Evolutionary conservation across 2,888 invertebrate genomes (phyloP).

Genomic region (Minunthozetes semirufus): DNA sequence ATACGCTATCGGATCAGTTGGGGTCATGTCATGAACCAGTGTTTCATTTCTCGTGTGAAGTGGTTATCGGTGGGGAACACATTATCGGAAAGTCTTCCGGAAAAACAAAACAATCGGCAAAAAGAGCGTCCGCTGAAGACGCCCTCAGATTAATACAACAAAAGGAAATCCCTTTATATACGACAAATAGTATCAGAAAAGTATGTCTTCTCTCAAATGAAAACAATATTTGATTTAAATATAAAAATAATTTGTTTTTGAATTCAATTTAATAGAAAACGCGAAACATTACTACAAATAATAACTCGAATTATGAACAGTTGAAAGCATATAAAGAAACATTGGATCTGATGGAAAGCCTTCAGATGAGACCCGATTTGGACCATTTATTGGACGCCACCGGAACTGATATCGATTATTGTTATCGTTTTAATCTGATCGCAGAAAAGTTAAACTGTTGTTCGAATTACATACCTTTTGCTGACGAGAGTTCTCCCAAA

Average conservation of each 20-base stretch:
- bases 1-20: background rate
- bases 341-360: background rate
- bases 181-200: background rate
- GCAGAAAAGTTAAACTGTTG: slow-evolving; percentile 12
- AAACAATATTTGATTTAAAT: background rate
- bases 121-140: slow-evolving; percentile 3
- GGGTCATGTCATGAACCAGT: slow-evolving; percentile 8
- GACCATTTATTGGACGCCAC: background rate
- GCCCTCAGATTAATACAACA: background rate
- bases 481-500: background rate
- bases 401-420: background rate
- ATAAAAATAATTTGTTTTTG: background rate
- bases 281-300: background rate
- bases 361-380: background rate
- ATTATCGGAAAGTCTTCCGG: background rate
- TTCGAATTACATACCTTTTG: background rate
- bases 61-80: background rate
- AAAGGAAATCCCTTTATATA: background rate
- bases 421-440: background rate
- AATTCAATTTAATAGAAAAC: background rate
- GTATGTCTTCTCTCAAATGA: no score
- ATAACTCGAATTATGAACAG: background rate
- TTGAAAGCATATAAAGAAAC: background rate
- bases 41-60: background rate
- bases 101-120: slow-evolving; percentile 8